Conservation (phyloP, 2,888 invertebrate genomes). For the Lochmaea capreae region DNA sequence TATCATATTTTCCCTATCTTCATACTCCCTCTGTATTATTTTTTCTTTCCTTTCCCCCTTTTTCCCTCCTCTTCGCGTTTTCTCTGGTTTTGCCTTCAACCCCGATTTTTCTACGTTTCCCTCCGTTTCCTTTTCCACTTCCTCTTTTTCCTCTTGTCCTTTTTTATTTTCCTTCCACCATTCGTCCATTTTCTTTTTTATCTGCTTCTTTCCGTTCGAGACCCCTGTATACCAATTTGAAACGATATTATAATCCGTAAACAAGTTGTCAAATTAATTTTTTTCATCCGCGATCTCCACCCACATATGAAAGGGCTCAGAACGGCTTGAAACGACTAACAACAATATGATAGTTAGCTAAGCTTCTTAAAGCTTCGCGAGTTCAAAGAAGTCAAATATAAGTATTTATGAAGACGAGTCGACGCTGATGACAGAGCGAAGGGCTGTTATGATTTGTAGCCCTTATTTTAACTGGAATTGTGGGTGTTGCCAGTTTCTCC, state of each 20-base stretch:
- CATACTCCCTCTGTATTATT: no score
- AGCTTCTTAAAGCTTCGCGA: slow-evolving; percentile 40
- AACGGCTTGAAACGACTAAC: slow-evolving; percentile 36
- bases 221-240: no score
- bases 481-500: slow-evolving; percentile 60
- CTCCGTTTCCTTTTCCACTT: no score
- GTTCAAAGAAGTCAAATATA: slow-evolving; percentile 47
- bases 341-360: slow-evolving; percentile 42
- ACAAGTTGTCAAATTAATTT: slow-evolving; percentile 40
- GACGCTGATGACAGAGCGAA: slow-evolving; percentile 54
- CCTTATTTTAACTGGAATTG: slow-evolving; percentile 58
- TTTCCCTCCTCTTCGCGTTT: no score
- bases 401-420: slow-evolving; percentile 50
- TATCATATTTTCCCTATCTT: no score
- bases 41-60: no score
- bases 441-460: slow-evolving; percentile 62
- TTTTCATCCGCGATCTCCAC: slow-evolving; percentile 34
- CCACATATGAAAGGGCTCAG: slow-evolving; percentile 36
- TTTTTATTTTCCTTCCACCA: no score
- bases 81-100: no score
- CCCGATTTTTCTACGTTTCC: no score
- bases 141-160: no score
- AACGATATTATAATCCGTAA: not conserved
- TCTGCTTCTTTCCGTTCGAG: no score
- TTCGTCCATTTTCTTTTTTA: no score